A percentile compares a stretch with the other conserved stretches of the same genome.
Conservation (phyloP, 92 coral and sea anemone species). For the Bergia sp. region DNA sequence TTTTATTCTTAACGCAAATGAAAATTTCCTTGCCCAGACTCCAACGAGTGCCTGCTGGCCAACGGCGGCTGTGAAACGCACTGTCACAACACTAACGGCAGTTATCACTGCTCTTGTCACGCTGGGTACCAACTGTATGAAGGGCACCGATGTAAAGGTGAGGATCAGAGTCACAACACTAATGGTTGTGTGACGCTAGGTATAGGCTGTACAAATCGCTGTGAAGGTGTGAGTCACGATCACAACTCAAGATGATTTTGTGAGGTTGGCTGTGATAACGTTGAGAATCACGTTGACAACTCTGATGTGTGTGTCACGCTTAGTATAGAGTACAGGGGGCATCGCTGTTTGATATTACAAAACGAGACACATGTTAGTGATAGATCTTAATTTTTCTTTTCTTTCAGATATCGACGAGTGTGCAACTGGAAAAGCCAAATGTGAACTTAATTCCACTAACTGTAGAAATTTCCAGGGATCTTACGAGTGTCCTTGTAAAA, state of each 20-base stretch:
- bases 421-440: conserved; percentile 45
- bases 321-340: no score
- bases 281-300: conserved; percentile 35
- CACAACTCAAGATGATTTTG: background rate
- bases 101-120: conserved; percentile 77
- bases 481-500: conserved; percentile 77
- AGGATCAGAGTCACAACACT: background rate
- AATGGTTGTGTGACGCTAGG: background rate
- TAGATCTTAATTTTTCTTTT: background rate
- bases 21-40: conserved; percentile 32
- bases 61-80: conserved; percentile 78
- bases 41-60: conserved; percentile 72
- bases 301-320: background rate
- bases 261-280: conserved; percentile 14
- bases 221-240: background rate
- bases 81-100: conserved; percentile 81
- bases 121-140: conserved; percentile 70
- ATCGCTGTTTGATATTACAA: background rate
- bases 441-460: conserved; percentile 66
- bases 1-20: background rate
- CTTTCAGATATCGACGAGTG: conserved; percentile 86
- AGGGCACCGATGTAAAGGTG: conserved; percentile 60
- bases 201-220: background rate
- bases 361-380: background rate
- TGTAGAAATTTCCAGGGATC: conserved; percentile 74